A percentile compares a stretch with the other conserved stretches of the same genome.
Evolutionary conservation across 2,888 invertebrate genomes (phyloP).

Genomic region (Crossocerus cetratus): DNA sequence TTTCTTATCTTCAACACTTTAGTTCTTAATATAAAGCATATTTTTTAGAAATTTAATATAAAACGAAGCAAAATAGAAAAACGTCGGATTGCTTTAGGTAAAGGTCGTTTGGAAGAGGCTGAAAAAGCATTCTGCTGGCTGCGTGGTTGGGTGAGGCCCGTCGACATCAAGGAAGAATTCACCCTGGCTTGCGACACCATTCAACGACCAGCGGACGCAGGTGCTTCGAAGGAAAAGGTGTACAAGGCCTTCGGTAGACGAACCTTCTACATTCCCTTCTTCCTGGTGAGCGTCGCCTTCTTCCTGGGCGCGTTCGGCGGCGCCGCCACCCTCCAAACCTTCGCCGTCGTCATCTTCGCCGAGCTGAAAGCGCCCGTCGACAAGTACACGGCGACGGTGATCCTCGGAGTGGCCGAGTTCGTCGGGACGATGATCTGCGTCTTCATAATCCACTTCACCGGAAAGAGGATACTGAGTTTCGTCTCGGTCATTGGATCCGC

Average conservation of each 20-base stretch:
- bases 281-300: slow-evolving; percentile 83
- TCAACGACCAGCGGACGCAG: slow-evolving; percentile 61
- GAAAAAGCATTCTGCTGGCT: slow-evolving; percentile 86
- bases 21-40: too few relatives aligned
- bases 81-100: slow-evolving; percentile 66
- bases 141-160: slow-evolving; percentile 85
- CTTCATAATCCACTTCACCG: slow-evolving; percentile 83
- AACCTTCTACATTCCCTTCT: slow-evolving; percentile 84
- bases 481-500: slow-evolving; percentile 84
- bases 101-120: slow-evolving; percentile 83
- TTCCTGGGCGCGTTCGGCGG: slow-evolving; percentile 88
- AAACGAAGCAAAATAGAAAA: too few relatives aligned
- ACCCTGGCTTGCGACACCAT: slow-evolving; percentile 78
- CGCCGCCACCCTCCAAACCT: slow-evolving; percentile 85
- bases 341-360: slow-evolving; percentile 86
- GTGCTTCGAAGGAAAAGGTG: slow-evolving; percentile 44
- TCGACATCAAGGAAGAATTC: slow-evolving; percentile 81
- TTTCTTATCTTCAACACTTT: too few relatives aligned
- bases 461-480: slow-evolving; percentile 84
- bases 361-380: slow-evolving; percentile 85
- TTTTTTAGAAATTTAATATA: too few relatives aligned
- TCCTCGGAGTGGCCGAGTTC: slow-evolving; percentile 85
- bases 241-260: slow-evolving; percentile 79
- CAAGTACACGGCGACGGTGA: slow-evolving; percentile 86
- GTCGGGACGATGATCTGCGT: slow-evolving; percentile 84